Percentiles rank a stretch among this genome's conserved stretches.
Evolutionary conservation across 2,888 invertebrate genomes (phyloP).

Genomic region (Stenoptilia bipunctidactyla): DNA sequence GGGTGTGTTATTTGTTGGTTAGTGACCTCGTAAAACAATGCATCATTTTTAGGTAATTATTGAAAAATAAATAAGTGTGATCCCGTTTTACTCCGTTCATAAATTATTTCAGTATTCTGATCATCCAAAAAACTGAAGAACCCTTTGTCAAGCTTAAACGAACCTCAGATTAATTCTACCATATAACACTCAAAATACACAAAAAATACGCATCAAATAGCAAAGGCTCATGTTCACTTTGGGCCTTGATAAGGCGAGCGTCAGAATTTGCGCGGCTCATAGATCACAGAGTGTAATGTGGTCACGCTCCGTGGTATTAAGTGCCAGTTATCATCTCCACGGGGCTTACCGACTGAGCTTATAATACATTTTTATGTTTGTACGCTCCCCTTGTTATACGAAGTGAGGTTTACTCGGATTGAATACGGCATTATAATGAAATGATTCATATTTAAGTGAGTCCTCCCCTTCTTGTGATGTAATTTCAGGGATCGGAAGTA

Average conservation of each 20-base stretch:
- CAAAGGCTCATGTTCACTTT: constrained; percentile 19
- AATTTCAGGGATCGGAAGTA: constrained; percentile 59
- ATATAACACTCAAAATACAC: too few species aligned
- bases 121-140: too few species aligned
- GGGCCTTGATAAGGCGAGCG: constrained; percentile 48
- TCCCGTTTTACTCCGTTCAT: too few species aligned
- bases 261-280: constrained; percentile 50
- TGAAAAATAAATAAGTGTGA: too few species aligned
- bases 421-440: constrained; percentile 71
- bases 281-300: constrained; percentile 67
- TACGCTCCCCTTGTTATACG: constrained; percentile 61
- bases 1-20: too few species aligned
- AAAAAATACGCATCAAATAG: too few species aligned
- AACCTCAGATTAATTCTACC: too few species aligned
- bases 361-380: constrained; percentile 61
- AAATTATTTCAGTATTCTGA: too few species aligned
- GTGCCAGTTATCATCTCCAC: constrained; percentile 68
- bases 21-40: too few species aligned
- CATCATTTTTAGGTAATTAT: too few species aligned
- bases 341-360: constrained; percentile 49
- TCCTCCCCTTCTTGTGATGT: constrained; percentile 54
- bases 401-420: constrained; percentile 68
- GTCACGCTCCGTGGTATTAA: constrained; percentile 70
- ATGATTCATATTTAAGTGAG: constrained; percentile 72
- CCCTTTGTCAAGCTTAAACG: too few species aligned